phyloP scores from a whole-genome alignment of 2,888 invertebrate species.

The Hecatera dysodea region DNA sequence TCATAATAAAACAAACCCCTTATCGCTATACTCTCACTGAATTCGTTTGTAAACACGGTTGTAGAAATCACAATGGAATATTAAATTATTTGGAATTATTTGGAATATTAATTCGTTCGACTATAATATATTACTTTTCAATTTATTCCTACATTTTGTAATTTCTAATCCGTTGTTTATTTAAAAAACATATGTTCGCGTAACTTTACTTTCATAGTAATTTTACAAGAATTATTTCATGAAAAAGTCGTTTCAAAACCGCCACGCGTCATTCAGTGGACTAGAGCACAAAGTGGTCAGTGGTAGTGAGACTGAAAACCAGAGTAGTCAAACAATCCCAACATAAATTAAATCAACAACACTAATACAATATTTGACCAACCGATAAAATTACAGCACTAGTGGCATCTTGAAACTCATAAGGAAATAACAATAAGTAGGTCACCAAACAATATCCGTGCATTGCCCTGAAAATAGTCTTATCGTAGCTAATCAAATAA shows the following conservation, averaged over 20 bases:
- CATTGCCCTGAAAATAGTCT: constrained; percentile 65
- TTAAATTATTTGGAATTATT: no score
- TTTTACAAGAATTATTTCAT: constrained; percentile 2
- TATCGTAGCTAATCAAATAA: constrained; percentile 70
- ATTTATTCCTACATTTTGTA: constrained; percentile 26
- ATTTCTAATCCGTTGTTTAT: constrained; percentile 24
- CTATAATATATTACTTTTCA: constrained; percentile 12
- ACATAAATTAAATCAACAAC: constrained; percentile 26
- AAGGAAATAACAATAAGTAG: constrained; percentile 58
- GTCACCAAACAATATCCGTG: constrained; percentile 59
- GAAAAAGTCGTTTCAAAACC: no score
- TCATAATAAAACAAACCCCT: not conserved
- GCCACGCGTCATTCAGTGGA: not conserved
- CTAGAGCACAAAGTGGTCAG: not conserved
- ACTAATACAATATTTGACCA: constrained; percentile 31
- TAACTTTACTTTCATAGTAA: not conserved
- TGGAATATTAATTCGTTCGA: constrained; percentile 7
- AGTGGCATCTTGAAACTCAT: constrained; percentile 32
- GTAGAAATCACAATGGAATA: constrained; percentile 4
- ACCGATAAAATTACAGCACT: constrained; percentile 27
- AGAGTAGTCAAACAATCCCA: constrained; percentile 8
- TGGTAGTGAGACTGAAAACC: constrained; percentile 7
- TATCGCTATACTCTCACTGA: not conserved
- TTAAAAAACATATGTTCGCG: constrained; percentile 17
- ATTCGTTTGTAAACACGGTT: constrained; percentile 12